Percentiles rank a stretch among this genome's conserved stretches.
Evolutionary conservation across 1,140 invertebrate species (phyloP).

Genomic region (Heliothis subflexa): DNA sequence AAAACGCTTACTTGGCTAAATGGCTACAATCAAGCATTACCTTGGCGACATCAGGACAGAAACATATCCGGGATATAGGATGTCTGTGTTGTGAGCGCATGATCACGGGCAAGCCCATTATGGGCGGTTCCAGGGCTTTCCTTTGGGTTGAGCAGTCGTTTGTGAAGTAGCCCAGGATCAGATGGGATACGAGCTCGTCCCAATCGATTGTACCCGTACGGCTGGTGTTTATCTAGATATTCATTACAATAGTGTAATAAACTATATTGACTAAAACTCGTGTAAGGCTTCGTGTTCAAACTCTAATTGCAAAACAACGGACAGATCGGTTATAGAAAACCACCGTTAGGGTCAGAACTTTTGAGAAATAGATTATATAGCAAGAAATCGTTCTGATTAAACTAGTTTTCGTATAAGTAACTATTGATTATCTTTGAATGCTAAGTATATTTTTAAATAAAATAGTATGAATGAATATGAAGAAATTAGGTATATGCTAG

Average conservation of each 20-base stretch:
- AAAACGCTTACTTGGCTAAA: not conserved
- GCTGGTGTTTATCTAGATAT: conserved; percentile 82
- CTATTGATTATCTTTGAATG: too few species aligned
- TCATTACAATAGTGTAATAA: not conserved
- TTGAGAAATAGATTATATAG: too few species aligned
- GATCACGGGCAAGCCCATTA: conserved; percentile 86
- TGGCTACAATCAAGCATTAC: conserved; percentile 53
- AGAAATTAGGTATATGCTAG: too few species aligned
- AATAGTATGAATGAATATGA: too few species aligned
- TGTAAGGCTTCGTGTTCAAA: too few species aligned
- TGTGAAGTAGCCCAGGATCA: conserved; percentile 89
- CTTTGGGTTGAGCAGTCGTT: conserved; percentile 87
- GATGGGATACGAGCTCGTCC: conserved; percentile 90
- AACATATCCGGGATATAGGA: conserved; percentile 87
- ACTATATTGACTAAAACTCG: not conserved
- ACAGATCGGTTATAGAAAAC: too few species aligned
- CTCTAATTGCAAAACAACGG: too few species aligned
- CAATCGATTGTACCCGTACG: conserved; percentile 88
- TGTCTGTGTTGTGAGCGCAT: conserved; percentile 88
- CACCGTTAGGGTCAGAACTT: too few species aligned
- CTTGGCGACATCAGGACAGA: conserved; percentile 86
- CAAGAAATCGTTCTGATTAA: too few species aligned
- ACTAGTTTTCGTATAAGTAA: too few species aligned
- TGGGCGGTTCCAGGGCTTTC: conserved; percentile 87
- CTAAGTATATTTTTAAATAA: too few species aligned